Base-by-base conservation (phyloP, 1,140 invertebrate species). In the Musca vetustissima region DNA sequence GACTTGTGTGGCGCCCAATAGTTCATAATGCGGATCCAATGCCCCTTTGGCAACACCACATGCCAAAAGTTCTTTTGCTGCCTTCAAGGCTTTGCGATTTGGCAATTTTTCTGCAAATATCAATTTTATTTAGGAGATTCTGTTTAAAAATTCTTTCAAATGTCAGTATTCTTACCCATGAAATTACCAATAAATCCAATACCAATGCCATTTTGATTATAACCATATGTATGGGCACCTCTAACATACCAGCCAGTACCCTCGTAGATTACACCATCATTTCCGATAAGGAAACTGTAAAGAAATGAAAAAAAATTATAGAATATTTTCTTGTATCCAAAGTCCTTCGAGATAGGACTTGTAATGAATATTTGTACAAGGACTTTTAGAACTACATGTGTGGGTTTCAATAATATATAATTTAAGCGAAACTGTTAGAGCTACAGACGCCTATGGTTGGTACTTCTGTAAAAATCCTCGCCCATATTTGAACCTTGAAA, bases 251-350 rank as follows among this genome's bases (percentile, higher is more conserved):
- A 94, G 0, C 92, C 92, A 13, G 85, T 81, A 9, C 91, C 92
- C 83, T 93, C 91, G 73, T 93, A 93, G 14, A 92, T 84, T 19
- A 88, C 86, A 3, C 91, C 92, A 80, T 93, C 91, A 25, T 89
- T 90, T 1, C 91, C 92, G 66, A 93, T 86, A 9, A 93, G 69
- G 72, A 93, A 93, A 73, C 89, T 93, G n/a, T 19, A 52, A 69
- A n/a, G 13, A 4, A 64, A 52, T 36, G 17, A 49, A 49, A 7
- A 4, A 49, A 11, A 15, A 15, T 19, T n/a, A n/a, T n/a, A n/a
- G n/a, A n/a, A n/a, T n/a, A n/a, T n/a, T n/a, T n/a, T n/a, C n/a
- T n/a, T n/a, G n/a, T n/a, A n/a, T n/a, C n/a, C n/a, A n/a, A n/a
- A n/a, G n/a, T n/a, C n/a, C n/a, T n/a, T n/a, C n/a, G n/a, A n/a